phyloP scores from a whole-genome alignment of 1,140 invertebrate genomes.

The Eupristina koningsbergeri region DNA sequence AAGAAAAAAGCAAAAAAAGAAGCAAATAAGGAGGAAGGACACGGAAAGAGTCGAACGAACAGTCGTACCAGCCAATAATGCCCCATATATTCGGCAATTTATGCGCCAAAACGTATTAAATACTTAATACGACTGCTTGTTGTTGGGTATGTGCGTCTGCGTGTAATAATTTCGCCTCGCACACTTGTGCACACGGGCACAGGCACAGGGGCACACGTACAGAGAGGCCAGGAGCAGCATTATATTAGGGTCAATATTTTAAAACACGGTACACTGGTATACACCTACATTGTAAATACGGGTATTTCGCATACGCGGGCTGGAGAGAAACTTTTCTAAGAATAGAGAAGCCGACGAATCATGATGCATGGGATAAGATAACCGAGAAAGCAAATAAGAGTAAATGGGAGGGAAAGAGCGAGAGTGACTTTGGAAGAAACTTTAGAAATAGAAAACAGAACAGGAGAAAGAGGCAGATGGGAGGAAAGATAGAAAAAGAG shows the following conservation, averaged over 20 bases:
- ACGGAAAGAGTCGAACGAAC: conserved; percentile 51
- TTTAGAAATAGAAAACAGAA: conserved; percentile 17
- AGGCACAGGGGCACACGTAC: neutral
- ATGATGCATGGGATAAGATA: conserved; percentile 26
- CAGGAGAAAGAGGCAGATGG: neutral
- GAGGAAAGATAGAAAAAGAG: conserved; percentile 25
- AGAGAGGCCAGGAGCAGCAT: conserved; percentile 1
- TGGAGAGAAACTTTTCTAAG: conserved; percentile 60
- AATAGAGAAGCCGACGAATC: conserved; percentile 55
- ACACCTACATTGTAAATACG: conserved; percentile 69
- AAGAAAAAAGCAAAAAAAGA: conserved; percentile 2
- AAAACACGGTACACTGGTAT: conserved; percentile 56
- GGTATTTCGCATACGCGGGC: conserved; percentile 56
- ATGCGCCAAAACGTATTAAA: conserved; percentile 70
- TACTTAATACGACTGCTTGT: conserved; percentile 52
- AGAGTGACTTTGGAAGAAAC: neutral
- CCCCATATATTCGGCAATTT: conserved; percentile 71
- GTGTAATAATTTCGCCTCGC: conserved; percentile 55
- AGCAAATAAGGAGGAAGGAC: conserved; percentile 22
- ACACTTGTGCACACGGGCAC: neutral
- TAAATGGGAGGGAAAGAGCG: neutral
- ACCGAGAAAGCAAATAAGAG: conserved; percentile 22
- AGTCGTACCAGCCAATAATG: conserved; percentile 62
- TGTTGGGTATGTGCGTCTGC: conserved; percentile 45
- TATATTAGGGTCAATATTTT: conserved; percentile 68